Conservation (phyloP, 2,888 invertebrate genomes). For the Tinea semifulvella region DNA sequence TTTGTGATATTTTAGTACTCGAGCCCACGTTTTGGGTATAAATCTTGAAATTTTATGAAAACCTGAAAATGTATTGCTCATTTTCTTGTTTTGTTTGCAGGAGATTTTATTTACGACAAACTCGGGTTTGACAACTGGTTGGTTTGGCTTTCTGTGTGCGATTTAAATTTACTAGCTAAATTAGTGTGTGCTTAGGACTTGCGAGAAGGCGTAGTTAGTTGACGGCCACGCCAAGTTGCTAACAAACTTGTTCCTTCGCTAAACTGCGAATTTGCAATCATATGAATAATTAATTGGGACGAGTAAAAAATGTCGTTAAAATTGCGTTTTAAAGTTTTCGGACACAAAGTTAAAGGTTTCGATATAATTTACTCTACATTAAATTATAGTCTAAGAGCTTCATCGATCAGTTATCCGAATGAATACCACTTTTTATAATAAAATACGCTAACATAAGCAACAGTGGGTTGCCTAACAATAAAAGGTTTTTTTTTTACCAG, state of each 20-base stretch:
- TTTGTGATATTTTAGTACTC: neutral
- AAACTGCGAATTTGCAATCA: slow-evolving; percentile 8
- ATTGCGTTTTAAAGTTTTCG: no score
- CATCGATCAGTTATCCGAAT: no score
- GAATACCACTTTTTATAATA: no score
- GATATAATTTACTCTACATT: no score
- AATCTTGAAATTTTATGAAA: neutral
- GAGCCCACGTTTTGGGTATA: no score
- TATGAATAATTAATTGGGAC: slow-evolving; percentile 5
- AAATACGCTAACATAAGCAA: no score
- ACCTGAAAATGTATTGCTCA: neutral
- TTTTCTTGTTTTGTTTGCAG: neutral
- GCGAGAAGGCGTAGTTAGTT: neutral
- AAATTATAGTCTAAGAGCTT: no score
- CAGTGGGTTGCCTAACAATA: no score
- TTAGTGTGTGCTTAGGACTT: slow-evolving; percentile 5
- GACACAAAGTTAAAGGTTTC: no score
- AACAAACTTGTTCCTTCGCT: neutral
- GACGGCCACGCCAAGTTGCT: neutral
- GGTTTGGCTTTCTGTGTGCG: neutral
- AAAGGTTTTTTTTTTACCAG: no score
- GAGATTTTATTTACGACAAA: neutral
- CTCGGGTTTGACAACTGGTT: neutral
- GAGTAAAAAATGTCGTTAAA: no score
- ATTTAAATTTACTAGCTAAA: neutral